Conservation (phyloP, 35 echinoderm and acorn worm genomes). For the Acanthaster planci region DNA sequence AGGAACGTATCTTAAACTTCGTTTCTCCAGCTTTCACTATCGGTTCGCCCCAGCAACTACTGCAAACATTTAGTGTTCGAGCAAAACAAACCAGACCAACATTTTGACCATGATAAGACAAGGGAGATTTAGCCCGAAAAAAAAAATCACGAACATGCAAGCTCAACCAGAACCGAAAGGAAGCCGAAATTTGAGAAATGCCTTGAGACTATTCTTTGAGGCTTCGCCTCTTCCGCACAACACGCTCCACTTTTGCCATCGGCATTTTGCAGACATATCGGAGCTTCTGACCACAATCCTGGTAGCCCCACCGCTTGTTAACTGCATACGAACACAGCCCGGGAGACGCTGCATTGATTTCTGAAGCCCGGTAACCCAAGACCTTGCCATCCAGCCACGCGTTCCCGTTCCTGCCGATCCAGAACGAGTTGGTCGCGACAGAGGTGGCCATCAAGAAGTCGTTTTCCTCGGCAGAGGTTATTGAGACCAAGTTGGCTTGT, state of each 20-base stretch:
- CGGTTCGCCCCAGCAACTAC: no score
- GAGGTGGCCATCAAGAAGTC: background rate
- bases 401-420: background rate
- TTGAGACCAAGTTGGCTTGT: background rate
- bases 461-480: conserved; percentile 4
- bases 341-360: background rate
- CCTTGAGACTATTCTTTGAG: no score
- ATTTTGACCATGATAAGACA: no score
- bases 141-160: no score
- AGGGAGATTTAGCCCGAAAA: no score
- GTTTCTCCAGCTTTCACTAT: no score
- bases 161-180: no score
- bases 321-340: background rate
- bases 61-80: no score
- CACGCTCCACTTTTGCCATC: background rate
- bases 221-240: background rate
- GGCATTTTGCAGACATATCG: conserved; percentile 6
- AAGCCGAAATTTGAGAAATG: no score
- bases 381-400: background rate
- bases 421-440: background rate
- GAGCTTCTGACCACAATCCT: conserved; percentile 6
- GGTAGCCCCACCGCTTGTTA: conserved; percentile 1
- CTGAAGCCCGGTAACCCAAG: background rate
- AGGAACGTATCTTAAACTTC: no score
- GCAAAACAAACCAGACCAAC: no score